phyloP scores from a whole-genome alignment of 2,888 invertebrate genomes.

The Dynastes tityus region DNA sequence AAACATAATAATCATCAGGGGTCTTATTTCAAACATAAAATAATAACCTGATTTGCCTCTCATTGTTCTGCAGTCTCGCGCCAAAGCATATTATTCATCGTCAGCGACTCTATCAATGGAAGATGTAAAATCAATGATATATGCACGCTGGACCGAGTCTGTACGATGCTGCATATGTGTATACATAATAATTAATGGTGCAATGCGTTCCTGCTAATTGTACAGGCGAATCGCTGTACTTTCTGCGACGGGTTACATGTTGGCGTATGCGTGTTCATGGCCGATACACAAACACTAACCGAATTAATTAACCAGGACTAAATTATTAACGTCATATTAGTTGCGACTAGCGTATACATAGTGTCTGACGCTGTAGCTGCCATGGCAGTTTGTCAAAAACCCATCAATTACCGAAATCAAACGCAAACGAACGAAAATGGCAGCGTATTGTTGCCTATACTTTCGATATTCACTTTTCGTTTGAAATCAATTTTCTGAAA shows the following conservation, averaged over 20 bases:
- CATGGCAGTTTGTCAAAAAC: not conserved
- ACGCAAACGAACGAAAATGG: not conserved
- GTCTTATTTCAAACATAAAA: too few species aligned
- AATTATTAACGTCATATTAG: conserved; percentile 35
- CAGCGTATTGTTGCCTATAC: too few species aligned
- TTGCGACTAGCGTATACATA: not conserved
- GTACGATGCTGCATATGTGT: conserved; percentile 18
- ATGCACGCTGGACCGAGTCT: not conserved
- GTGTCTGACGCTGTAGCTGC: not conserved
- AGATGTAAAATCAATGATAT: conserved; percentile 40
- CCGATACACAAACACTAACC: conserved; percentile 16
- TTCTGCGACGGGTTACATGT: conserved; percentile 24
- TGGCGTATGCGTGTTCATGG: not conserved
- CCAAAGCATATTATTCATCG: not conserved
- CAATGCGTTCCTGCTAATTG: conserved; percentile 40
- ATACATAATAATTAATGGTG: conserved; percentile 35
- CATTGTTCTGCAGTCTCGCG: too few species aligned
- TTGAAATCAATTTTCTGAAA: too few species aligned
- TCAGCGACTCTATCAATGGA: not conserved
- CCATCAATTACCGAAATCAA: not conserved
- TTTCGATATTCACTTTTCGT: too few species aligned
- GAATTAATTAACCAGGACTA: conserved; percentile 29
- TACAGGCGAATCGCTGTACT: conserved; percentile 34
- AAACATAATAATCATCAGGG: too few species aligned
- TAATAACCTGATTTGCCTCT: too few species aligned